Evolutionary conservation across 2,113 vertebrate genomes (phyloP), one percentile per base, ranked within the genome.

Genomic region (Tonatia bakeri): DNA sequence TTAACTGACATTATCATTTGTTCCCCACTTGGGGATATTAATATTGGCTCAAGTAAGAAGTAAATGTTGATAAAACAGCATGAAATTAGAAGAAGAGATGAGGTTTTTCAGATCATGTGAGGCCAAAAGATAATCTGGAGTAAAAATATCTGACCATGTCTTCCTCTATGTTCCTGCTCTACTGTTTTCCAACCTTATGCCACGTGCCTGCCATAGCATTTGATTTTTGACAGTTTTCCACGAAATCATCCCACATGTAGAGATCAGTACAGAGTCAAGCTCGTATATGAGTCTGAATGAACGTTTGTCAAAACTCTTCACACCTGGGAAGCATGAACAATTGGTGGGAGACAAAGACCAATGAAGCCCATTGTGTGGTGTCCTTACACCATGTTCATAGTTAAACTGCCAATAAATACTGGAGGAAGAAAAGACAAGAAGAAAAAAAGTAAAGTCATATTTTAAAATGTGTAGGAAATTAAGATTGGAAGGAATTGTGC

Each of bases 31-130:
- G 17, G n/a, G 56, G 28, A 31, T 26, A 69, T 22, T 91, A 70
- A 81, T 38, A 38, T 67, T 94, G 61, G 31, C 28, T 82, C 40
- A 81, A 72, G 28, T 69, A 38, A 17, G 1, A 94, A 76, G 14
- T 54, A 82, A 88, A 67, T 85, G 13, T 38, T 94, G 86, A 36
- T 79, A 85, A 88, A 94, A 67, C 12, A 73, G 5, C 47, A 92
- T 88, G 33, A 97, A 67, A 1, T 47, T 92, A 91, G 43, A 14
- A 77, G 95, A 89, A 79, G 8, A 67, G 50, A 54, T 33, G 38
- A 81, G 43, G 77, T 50, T 47, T 33, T 24, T 94, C 36, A 91
- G 40, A 17, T 91, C 40, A 56, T 6, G 7, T 76, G 70, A 90
- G 24, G 54, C 26, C 38, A 45, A 75, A 92, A 84, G 19, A 56